phyloP scores from a whole-genome alignment of 2,113 vertebrate genomes.

The Mobula birostris region DNA sequence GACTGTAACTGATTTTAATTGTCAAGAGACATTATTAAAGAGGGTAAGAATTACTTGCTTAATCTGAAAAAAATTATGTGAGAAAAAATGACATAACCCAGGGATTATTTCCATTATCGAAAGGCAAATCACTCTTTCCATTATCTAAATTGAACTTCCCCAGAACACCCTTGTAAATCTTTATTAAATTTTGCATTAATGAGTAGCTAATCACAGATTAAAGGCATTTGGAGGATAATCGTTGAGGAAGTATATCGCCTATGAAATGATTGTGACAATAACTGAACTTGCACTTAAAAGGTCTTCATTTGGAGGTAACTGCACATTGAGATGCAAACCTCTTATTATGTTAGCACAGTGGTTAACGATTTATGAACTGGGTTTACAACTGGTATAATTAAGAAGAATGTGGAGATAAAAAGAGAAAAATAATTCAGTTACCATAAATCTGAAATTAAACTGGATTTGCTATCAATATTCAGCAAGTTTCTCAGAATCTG shows the following conservation, averaged over 20 bases:
- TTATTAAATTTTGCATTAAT: neutral
- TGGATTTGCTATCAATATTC: neutral
- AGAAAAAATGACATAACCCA: neutral
- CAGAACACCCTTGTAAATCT: neutral
- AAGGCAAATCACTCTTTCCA: neutral
- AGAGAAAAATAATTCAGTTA: neutral
- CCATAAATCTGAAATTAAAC: neutral
- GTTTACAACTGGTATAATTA: neutral
- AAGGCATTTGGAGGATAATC: neutral
- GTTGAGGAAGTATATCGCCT: neutral
- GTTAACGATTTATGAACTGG: neutral
- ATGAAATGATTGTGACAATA: neutral
- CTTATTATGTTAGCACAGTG: neutral
- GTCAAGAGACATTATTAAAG: constrained; percentile 9
- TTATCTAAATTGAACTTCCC: neutral
- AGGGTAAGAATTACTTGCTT: neutral
- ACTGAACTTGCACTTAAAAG: neutral
- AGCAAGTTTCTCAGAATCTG: neutral
- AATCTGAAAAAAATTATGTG: neutral
- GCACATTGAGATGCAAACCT: neutral
- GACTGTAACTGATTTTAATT: neutral
- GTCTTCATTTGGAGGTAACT: neutral
- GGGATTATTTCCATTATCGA: neutral
- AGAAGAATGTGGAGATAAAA: neutral
- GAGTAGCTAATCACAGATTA: neutral